Base-by-base conservation (phyloP, 2,113 vertebrate species). In the Procavia capensis region DNA sequence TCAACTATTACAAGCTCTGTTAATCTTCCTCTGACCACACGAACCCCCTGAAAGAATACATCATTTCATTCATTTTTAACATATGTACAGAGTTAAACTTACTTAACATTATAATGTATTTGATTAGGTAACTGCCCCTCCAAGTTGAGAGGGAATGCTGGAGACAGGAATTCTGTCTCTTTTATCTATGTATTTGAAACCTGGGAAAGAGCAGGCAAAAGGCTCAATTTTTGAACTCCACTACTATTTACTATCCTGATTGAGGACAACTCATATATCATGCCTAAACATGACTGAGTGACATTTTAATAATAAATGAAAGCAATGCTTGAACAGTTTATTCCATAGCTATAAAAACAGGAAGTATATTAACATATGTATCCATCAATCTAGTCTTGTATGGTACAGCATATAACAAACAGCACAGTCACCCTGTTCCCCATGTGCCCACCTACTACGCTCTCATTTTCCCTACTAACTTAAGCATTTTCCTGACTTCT, bases 241-340 rank as follows among this genome's bases (percentile, higher is more conserved):
- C 24, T 47, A 85, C 63, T 89, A 82, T 85, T 94, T 93, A 31
- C 80, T 95, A 70, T 39, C 93, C 87, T 86, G 72, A 96, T 72
- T 79, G 66, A 94, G 91, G 45, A 85, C 9, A 85, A 85, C 31
- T 64, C 61, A 90, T 0, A 9, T 1, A 64, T 4, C 45, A 78
- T 91, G n/a, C 8, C 92, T 82, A 85, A 90, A 80, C 86, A 59
- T 39, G 39, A 87, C 45, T 6, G 5, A 90, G 19, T 59, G 61
- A 75, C 47, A 81, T 84, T 86, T 95, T 61, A 85, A 76, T 79
- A 92, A 88, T 43, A 94, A 85, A 68, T 45, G 25, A 91, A 80
- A 78, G 22, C 17, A 92, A 36, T 47, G 3, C 61, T 82, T 93
- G 36, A 13, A n/a, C 63, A 54, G 24, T 72, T 97, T 84, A 74